Evolutionary conservation across 2,113 vertebrate species (phyloP), one percentile per base, ranked within the genome.

Genomic region (Zapornia atra): DNA sequence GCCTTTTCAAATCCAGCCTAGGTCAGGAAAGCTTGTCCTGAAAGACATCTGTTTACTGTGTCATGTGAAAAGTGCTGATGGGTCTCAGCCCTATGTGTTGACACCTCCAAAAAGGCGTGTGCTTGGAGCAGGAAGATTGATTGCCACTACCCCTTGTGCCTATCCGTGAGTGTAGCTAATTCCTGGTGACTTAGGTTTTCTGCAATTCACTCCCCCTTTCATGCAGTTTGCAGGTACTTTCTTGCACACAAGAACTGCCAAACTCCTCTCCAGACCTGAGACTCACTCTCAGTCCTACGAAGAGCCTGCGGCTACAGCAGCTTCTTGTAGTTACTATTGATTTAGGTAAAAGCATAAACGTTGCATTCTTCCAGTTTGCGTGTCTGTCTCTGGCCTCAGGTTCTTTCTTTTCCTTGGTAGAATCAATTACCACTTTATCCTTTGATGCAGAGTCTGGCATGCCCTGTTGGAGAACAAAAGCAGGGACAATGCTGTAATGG

Each of bases 381-480:
- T 69, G 56, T 59, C 19, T 90, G 72, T n/a, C 71, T 94, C 65
- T 86, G 0, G 6, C 92, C 87, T 73, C 88, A 50, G 94, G 93
- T 88, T 80, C 51, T 24, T 15, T 76, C 59, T 94, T 90, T 92
- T 89, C 80, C 93, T 97, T 94, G 78, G 36, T 53, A 78, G 90
- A 82, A 97, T 94, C 84, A 88, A 94, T 97, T 96, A 92, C 66
- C 59, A 76, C 57, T 88, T 72, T 68, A 82, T 85, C 56, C 71
- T 80, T 54, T 5, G 2, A 64, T 12, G 44, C 28, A 53, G 87
- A 84, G 28, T 6, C 88, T 92, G 90, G 73, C 57, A 57, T 24
- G 26, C 22, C 51, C 63, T 88, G 64, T 26, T 86, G 79, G 42
- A 64, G 57, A 54, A 68, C 44, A 68, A 69, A 21, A 50, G 28